phyloP scores from a whole-genome alignment of 2,888 invertebrate species.

The Iphiclides podalirius region DNA sequence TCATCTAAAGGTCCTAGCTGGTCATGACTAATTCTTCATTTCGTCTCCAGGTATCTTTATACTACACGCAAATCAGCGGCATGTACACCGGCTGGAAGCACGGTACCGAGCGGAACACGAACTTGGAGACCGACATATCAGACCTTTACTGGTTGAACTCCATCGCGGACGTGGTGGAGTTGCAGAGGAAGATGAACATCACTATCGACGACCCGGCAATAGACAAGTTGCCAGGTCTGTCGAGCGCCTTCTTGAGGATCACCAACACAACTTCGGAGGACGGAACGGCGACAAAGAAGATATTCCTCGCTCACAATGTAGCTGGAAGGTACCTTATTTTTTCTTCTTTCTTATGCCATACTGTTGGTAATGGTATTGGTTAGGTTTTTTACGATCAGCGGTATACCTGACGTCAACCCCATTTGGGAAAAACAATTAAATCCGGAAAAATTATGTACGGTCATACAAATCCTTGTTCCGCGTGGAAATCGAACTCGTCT shows the following conservation, averaged over 20 bases:
- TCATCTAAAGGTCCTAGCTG: too few species aligned
- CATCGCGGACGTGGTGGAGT: slow-evolving; percentile 86
- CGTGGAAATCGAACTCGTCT: too few species aligned
- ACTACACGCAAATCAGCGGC: slow-evolving; percentile 89
- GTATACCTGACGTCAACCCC: too few species aligned
- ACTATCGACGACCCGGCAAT: slow-evolving; percentile 52
- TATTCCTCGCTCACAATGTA: slow-evolving; percentile 90
- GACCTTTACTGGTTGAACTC: slow-evolving; percentile 89
- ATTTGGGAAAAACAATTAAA: too few species aligned
- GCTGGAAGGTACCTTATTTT: slow-evolving; percentile 88
- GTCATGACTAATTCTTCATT: too few species aligned
- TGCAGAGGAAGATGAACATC: slow-evolving; percentile 77
- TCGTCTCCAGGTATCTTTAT: slow-evolving; percentile 84
- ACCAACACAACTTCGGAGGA: slow-evolving; percentile 67
- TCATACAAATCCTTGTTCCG: too few species aligned
- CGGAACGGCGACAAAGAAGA: slow-evolving; percentile 57
- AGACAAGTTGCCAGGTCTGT: slow-evolving; percentile 57
- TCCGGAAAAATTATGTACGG: too few species aligned
- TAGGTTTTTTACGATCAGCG: too few species aligned
- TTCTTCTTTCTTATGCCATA: too few species aligned
- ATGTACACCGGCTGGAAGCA: slow-evolving; percentile 87
- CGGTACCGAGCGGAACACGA: slow-evolving; percentile 83
- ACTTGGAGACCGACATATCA: slow-evolving; percentile 78
- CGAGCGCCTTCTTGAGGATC: slow-evolving; percentile 84
- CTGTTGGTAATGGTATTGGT: too few species aligned